phyloP scores from a whole-genome alignment of 1,140 invertebrate species.

The Zaprionus capensis region DNA sequence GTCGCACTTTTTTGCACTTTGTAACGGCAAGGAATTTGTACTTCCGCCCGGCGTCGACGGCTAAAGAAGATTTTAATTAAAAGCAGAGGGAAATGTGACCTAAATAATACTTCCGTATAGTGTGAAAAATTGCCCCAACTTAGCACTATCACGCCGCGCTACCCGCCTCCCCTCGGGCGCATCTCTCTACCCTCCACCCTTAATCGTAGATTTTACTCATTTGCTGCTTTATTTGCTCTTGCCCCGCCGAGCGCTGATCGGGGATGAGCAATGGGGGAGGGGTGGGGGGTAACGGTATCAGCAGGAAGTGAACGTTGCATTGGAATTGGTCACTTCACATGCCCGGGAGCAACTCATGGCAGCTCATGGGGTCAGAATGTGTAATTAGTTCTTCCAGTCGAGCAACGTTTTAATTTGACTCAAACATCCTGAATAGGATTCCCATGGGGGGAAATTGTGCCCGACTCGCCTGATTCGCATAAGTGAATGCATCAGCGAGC shows the following conservation, averaged over 20 bases:
- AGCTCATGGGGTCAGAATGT: constrained; percentile 8
- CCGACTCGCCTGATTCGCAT: neutral
- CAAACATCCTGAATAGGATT: constrained; percentile 11
- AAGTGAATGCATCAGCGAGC: constrained; percentile 8
- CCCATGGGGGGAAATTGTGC: neutral
- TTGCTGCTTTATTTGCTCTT: constrained; percentile 70
- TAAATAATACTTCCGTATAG: constrained; percentile 81
- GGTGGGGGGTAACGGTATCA: neutral
- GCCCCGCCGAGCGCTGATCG: constrained; percentile 32
- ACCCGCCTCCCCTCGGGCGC: too few relatives aligned
- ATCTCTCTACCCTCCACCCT: neutral
- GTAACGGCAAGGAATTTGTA: constrained; percentile 72
- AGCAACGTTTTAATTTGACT: constrained; percentile 31
- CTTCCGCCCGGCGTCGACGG: constrained; percentile 57
- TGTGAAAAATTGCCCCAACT: constrained; percentile 72
- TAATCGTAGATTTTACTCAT: constrained; percentile 21
- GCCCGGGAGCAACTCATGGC: too few relatives aligned
- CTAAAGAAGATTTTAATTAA: constrained; percentile 78
- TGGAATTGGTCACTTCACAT: constrained; percentile 5
- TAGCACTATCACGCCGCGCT: constrained; percentile 1
- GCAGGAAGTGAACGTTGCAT: constrained; percentile 10
- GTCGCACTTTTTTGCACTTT: constrained; percentile 59
- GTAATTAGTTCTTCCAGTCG: constrained; percentile 39
- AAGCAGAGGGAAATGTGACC: constrained; percentile 82
- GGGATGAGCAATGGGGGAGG: neutral